Evolutionary conservation across 2,888 invertebrate species (phyloP).

Genomic region (Notodonta ziczac): DNA sequence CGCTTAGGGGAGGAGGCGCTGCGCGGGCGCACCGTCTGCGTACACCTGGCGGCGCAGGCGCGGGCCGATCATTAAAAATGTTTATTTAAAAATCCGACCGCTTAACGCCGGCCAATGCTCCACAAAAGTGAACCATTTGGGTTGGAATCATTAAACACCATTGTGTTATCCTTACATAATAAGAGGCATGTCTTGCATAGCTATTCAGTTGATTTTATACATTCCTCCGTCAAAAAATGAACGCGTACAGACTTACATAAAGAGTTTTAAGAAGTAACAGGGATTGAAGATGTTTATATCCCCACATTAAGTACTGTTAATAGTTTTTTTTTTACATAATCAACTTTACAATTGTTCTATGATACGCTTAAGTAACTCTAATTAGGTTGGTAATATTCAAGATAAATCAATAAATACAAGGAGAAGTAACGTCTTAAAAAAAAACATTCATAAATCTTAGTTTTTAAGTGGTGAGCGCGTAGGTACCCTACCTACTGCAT

Average conservation of each 20-base stretch:
- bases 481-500: constrained; percentile 40
- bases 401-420: background rate
- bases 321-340: background rate
- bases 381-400: background rate
- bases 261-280: background rate
- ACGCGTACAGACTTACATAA: background rate
- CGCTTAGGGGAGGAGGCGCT: constrained; percentile 47
- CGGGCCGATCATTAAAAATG: constrained; percentile 84
- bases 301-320: no score
- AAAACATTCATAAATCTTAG: constrained; percentile 26
- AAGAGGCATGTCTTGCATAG: constrained; percentile 17
- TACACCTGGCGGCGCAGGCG: constrained; percentile 77
- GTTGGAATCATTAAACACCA: constrained; percentile 22
- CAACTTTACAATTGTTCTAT: background rate
- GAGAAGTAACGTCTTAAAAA: background rate
- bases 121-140: constrained; percentile 57
- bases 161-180: constrained; percentile 26
- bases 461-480: constrained; percentile 17
- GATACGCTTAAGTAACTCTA: background rate
- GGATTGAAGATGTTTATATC: no score
- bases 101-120: constrained; percentile 66
- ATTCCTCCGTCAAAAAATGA: background rate
- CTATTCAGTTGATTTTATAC: background rate
- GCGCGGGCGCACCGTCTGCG: constrained; percentile 74
- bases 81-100: constrained; percentile 85